Base-by-base conservation (phyloP, 2,888 invertebrate genomes). In the Sturmia bella region DNA sequence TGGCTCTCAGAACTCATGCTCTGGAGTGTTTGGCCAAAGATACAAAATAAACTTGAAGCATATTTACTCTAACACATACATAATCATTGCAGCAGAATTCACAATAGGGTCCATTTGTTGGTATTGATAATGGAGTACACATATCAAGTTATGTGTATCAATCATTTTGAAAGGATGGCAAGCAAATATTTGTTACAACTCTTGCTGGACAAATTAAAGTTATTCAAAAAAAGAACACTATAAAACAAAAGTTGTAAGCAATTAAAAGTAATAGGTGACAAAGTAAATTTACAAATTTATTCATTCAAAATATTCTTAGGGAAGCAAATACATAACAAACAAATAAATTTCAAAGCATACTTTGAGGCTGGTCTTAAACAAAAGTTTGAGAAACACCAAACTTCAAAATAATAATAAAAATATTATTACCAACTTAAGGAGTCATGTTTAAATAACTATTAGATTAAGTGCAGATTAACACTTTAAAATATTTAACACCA, bases 121-220 rank as follows among this genome's bases (percentile, higher is more conserved):
- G 77, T 7, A 48, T 57, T 56, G 54, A 24, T 77, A 77, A 77
- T 77, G 63, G 63, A 57, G 63, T 64, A 64, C 39, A 77, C 48
- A 77, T 57, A 70, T 77, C 27, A 70, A 77, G 50, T 59, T 66
- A 27, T 66, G 27, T 27, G 32, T 59, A 68, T 79, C 66, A 73
- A 57, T 73, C 68, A 70, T 39, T 64, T 80, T 57, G 75, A 80
- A 57, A 80, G 80, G 69, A 66, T 80, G 57, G 75, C 70, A 74
- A 80, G 75, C 70, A 74, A 80, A 75, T 80, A 80, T 80, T 80
- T 80, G 70, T 19, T 11, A 2, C 3, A 27, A 54, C 24, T 48
- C 45, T 69, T 54, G 27, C 41, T 41, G 50, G 39, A 21, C 32
- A 41, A 12, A 50, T 41, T 59, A 41, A 72, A 52, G 72, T 50